These are phyloP conservation scores for Esox masquinongy DNA, from an alignment of 2,797 vertebrate genomes.

Conservation along the genomic window DNA sequence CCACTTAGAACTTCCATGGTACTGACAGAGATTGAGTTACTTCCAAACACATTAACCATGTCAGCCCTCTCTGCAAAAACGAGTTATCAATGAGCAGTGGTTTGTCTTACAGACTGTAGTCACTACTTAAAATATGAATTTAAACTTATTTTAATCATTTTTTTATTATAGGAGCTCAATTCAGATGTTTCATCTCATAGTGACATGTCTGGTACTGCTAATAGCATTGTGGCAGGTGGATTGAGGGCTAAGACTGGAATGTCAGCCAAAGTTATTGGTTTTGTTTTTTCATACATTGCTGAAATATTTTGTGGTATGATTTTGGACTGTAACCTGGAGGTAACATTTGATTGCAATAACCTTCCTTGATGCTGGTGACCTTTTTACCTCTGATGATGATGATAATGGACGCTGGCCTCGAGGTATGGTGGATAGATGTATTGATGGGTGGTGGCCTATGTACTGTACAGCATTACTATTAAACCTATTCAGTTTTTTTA, in stretches of 20 bases:
- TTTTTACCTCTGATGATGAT: neutral
- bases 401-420: neutral
- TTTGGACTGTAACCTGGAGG: constrained; percentile 42
- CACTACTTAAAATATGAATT: neutral
- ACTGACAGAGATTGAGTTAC: neutral
- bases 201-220: constrained; percentile 2
- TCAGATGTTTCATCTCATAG: neutral
- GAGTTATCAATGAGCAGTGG: neutral
- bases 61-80: neutral
- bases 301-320: constrained; percentile 33
- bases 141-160: neutral
- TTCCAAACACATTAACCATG: neutral
- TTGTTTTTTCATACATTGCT: constrained; percentile 36
- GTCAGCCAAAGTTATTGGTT: constrained; percentile 36
- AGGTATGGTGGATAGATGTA: neutral
- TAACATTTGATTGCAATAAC: constrained; percentile 33
- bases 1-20: neutral
- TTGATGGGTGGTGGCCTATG: neutral
- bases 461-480: no score
- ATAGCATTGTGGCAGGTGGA: neutral
- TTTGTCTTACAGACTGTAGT: neutral
- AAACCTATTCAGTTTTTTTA: no score
- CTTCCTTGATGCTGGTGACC: neutral
- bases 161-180: neutral
- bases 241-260: constrained; percentile 15